Base-by-base conservation (phyloP, 2,113 vertebrate genomes). In the Phalacrocorax pelagicus region DNA sequence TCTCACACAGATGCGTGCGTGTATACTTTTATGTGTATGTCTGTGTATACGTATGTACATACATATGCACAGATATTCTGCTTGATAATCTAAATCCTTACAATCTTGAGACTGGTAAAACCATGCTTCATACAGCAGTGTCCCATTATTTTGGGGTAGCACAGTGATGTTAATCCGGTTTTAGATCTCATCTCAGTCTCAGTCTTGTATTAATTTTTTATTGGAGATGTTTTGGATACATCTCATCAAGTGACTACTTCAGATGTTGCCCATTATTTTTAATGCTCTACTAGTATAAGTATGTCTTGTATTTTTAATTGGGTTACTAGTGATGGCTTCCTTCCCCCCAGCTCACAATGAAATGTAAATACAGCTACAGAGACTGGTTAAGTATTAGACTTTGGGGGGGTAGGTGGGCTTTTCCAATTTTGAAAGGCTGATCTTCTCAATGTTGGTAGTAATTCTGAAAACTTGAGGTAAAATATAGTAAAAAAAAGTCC, bases 1-100 rank as follows among this genome's bases (percentile, higher is more conserved):
- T 49, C 14, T 17, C 14, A 49, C 10, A 46, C 22, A 49, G 6
- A 20, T 54, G 9, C 38, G 38, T 51, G 10, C 23, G 0, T 44
- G 11, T 86, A 38, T 44, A 27, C 32, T 42, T 86, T 40, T 36
- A 21, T 58, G 17, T 17, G 6, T 66, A 6, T n/a, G 12, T 78
- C 36, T 71, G 11, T 12, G 4, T 38, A 6, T 23, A 47, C 2
- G 1, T 36, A 23, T 1, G 0, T 42, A 15, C 27, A 4, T 24
- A 61, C 27, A 5, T 21, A 20, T 5, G 22, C 22, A 47, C 40
- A 54, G 24, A 34, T 55, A 34, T 3, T 74, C 49, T 63, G 32
- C 40, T 54, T 74, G 34, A 36, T 57, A 71, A 51, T 9, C 14
- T 78, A 30, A 83, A 27, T 34, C 24, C 44, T 61, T 92, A 46